Percentiles rank a stretch among this genome's conserved stretches.
Evolutionary conservation across 2,797 vertebrate genomes (phyloP).

Genomic region (Miopithecus talapoin): DNA sequence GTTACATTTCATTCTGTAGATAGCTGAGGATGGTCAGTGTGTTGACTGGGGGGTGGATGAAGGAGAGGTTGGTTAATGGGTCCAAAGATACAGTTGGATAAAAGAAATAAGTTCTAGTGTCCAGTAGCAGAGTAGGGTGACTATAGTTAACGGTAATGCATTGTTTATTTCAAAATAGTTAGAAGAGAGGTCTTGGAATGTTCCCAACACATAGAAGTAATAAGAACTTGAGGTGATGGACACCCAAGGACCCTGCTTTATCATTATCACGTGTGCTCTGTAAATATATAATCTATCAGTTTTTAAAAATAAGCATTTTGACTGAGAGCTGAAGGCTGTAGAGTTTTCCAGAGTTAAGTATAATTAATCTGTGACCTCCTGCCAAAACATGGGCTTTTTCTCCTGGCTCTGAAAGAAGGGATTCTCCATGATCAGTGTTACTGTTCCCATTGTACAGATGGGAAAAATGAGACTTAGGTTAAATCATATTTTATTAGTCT

Average conservation of each 20-base stretch:
- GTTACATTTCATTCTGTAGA: background rate
- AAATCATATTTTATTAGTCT: background rate
- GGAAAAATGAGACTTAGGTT: background rate
- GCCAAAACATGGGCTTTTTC: background rate
- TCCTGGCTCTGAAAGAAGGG: background rate
- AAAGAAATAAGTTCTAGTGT: background rate
- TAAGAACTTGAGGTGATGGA: background rate
- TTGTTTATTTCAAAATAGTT: background rate
- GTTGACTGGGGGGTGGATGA: background rate
- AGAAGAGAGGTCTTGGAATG: background rate
- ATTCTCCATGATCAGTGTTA: too few species aligned
- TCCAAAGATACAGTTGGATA: background rate
- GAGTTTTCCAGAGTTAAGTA: background rate
- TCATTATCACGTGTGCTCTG: background rate
- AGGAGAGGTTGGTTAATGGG: background rate
- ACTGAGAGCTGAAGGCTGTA: background rate
- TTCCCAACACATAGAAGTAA: background rate
- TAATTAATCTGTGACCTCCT: background rate
- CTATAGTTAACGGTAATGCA: background rate
- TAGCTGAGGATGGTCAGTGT: background rate
- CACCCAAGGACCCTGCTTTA: background rate
- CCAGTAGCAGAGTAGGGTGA: background rate
- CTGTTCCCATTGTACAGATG: background rate
- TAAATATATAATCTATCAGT: background rate
- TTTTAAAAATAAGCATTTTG: background rate